Evolutionary conservation across 2,113 vertebrate genomes (phyloP), one percentile per base, ranked within the genome.

Genomic region (Turdus rufiventris): DNA sequence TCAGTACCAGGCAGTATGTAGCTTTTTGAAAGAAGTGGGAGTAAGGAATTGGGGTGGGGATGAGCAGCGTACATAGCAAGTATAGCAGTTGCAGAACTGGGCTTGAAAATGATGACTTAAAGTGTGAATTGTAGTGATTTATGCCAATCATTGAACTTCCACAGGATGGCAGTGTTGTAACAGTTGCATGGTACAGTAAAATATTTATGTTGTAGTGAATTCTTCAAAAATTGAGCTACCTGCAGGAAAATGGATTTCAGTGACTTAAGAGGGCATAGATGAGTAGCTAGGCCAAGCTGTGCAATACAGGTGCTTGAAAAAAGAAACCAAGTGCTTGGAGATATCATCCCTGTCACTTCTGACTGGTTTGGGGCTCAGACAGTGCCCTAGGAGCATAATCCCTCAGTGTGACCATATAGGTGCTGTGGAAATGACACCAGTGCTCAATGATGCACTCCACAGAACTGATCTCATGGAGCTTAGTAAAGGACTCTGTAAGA

Each of bases 81-180:
- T 31, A 5, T 7, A 54, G 24, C 16, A 17, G 12, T 21, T 74
- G n/a, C 50, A 71, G 23, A 47, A 53, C 14, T 42, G 21, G 53
- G 14, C 26, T 88, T 71, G 33, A 79, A 81, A 95, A 42, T 51
- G 0, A 5, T 65, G 13, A 33, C 67, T 93, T 86, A 45, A 12
- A 50, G 10, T 67, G 74, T 50, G 87, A 66, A 94, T 79, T 60
- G n/a, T 48, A 74, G 26, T 92, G 88, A 95, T 93, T 92, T 90
- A 91, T 93, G 91, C 95, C 97, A 97, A 94, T 97, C 79, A 73
- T 84, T 92, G 72, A 91, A 84, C 40, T 96, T 96, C 98, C 98
- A 98, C 98, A 97, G 93, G 98, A 97, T 98, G 98, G 98, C 97
- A 98, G 93, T 97, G 89, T 98, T 97, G 97, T 78, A 95, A 84